Evolutionary conservation across 2,797 vertebrate genomes (phyloP).

Genomic region (Phrynocephalus guinanensis): DNA sequence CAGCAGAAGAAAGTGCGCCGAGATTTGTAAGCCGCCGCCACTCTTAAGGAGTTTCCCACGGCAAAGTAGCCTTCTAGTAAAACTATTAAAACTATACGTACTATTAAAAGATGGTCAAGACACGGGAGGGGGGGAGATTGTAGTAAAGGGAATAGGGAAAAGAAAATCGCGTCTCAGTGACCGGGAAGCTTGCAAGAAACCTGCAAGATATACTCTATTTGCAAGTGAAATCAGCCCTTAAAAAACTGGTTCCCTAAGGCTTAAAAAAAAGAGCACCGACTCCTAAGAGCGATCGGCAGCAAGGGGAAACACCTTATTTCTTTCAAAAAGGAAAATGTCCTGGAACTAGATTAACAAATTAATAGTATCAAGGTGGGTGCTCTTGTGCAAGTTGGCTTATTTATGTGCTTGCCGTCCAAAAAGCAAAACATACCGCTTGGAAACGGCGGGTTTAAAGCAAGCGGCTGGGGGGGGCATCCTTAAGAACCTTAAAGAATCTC

Average conservation of each 20-base stretch:
- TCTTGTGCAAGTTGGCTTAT: conserved; percentile 14
- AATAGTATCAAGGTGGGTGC: neutral
- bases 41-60: neutral
- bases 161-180: neutral
- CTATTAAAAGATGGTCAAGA: neutral
- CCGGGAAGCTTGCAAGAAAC: neutral
- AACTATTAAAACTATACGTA: conserved; percentile 11
- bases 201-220: neutral
- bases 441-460: neutral
- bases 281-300: neutral
- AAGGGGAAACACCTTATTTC: neutral
- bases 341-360: neutral
- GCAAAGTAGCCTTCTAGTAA: conserved; percentile 2
- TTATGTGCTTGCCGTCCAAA: neutral
- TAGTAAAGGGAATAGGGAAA: neutral
- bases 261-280: too few relatives aligned
- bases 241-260: neutral
- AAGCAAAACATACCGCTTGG: neutral
- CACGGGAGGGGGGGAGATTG: too few relatives aligned
- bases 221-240: neutral
- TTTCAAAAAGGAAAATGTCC: neutral
- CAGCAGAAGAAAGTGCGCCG: conserved; percentile 29
- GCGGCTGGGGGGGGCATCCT: neutral
- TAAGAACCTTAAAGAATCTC: neutral
- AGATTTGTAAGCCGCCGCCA: conserved; percentile 8